A percentile compares a stretch with the other conserved stretches of the same genome.
Conservation (phyloP, 2,888 invertebrate species). For the Rotaria sp. region DNA sequence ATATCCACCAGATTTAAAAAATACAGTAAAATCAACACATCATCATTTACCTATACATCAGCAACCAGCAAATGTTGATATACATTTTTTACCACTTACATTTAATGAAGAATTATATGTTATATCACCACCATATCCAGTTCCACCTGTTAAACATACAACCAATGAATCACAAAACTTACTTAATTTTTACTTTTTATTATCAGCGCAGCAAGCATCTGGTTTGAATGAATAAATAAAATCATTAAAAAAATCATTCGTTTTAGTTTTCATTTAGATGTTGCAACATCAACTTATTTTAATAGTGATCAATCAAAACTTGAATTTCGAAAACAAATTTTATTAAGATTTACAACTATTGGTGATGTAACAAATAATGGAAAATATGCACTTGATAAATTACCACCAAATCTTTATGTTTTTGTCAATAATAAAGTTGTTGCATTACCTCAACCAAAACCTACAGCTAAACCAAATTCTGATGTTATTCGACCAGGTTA, state of each 20-base stretch:
- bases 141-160: not conserved
- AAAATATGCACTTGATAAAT: conserved; percentile 2
- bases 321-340: conserved; percentile 36
- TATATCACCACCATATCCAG: not conserved
- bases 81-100: conserved; percentile 10
- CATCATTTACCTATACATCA: not conserved
- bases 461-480: conserved; percentile 40
- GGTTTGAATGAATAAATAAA: not conserved
- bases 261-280: not conserved
- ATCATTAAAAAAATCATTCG: too few species aligned
- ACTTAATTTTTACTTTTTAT: not conserved
- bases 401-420: conserved; percentile 39
- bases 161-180: not conserved
- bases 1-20: not conserved
- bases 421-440: conserved; percentile 33
- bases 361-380: not conserved
- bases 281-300: not conserved
- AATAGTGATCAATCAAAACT: not conserved
- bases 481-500: conserved; percentile 40
- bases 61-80: not conserved
- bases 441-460: conserved; percentile 39
- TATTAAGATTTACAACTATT: conserved; percentile 33
- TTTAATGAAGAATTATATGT: conserved; percentile 16
- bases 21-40: not conserved
- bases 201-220: conserved; percentile 25